Percentiles rank a stretch among this genome's conserved stretches.
phyloP scores from a whole-genome alignment of 2,888 invertebrate species.

The Nowickia ferox region DNA sequence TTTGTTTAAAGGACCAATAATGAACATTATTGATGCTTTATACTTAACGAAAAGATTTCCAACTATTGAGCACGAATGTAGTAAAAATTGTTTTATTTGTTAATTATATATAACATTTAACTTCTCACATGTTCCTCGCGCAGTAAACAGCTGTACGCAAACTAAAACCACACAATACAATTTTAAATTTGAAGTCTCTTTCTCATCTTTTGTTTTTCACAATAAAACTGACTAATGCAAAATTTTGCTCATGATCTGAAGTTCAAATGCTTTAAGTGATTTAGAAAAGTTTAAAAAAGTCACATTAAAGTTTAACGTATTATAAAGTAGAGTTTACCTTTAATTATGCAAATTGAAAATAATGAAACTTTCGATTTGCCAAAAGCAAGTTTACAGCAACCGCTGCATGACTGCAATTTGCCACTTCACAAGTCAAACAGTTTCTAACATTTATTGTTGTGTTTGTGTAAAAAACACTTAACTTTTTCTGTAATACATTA shows the following conservation, averaged over 20 bases:
- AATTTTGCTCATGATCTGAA: constrained; percentile 13
- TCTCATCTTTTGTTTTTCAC: background rate
- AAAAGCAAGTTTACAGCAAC: constrained; percentile 1
- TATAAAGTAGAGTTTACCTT: constrained; percentile 21
- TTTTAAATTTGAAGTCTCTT: constrained; percentile 17
- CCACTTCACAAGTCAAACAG: constrained; percentile 8
- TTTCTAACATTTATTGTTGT: background rate
- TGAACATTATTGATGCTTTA: no score
- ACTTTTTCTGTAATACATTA: constrained; percentile 14
- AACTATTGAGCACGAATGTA: no score
- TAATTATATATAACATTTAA: background rate
- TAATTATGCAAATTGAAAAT: constrained; percentile 65
- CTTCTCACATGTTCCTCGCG: background rate
- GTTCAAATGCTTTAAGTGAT: constrained; percentile 19
- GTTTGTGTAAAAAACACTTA: constrained; percentile 9
- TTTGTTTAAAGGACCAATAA: no score
- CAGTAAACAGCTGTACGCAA: no score
- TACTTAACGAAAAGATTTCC: no score
- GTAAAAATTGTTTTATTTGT: background rate
- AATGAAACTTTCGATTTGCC: constrained; percentile 48
- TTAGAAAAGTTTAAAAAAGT: constrained; percentile 22
- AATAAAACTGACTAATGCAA: background rate
- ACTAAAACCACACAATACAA: background rate
- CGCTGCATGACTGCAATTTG: constrained; percentile 19
- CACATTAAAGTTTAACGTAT: background rate